Percentiles rank a stretch among this genome's conserved stretches.
Evolutionary conservation across 2,113 vertebrate species (phyloP).

Genomic region (Pao palembangensis): DNA sequence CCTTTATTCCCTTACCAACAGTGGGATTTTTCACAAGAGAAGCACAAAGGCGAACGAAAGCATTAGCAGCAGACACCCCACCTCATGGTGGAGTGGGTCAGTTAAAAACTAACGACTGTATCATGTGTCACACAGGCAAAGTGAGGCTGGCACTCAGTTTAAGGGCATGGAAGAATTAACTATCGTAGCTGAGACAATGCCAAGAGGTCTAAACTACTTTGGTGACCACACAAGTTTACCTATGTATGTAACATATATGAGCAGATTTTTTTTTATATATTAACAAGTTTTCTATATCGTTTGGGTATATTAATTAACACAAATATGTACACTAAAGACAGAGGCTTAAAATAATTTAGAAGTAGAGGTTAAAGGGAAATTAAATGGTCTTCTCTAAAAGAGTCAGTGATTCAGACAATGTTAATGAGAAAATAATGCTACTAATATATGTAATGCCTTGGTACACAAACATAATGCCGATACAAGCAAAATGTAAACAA

Average conservation of each 20-base stretch:
- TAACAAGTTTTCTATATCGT: too few species aligned
- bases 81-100: constrained; percentile 2
- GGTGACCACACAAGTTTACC: not conserved
- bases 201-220: constrained; percentile 37
- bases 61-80: constrained; percentile 27
- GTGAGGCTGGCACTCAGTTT: constrained; percentile 39
- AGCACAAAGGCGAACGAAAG: constrained; percentile 23
- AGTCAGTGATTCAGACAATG: too few species aligned
- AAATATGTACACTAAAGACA: too few species aligned
- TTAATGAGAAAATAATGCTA: too few species aligned
- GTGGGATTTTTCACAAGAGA: constrained; percentile 28
- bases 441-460: too few species aligned
- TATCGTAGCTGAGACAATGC: constrained; percentile 55
- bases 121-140: constrained; percentile 47
- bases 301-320: too few species aligned
- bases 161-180: constrained; percentile 49
- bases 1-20: constrained; percentile 25
- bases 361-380: too few species aligned
- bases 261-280: too few species aligned
- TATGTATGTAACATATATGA: too few species aligned
- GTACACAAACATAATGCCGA: too few species aligned
- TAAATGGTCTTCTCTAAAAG: too few species aligned
- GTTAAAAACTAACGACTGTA: constrained; percentile 37
- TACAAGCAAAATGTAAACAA: too few species aligned
- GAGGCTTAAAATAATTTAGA: not conserved